phyloP scores from a whole-genome alignment of 1,140 invertebrate genomes.

The Frieseomelitta varia region DNA sequence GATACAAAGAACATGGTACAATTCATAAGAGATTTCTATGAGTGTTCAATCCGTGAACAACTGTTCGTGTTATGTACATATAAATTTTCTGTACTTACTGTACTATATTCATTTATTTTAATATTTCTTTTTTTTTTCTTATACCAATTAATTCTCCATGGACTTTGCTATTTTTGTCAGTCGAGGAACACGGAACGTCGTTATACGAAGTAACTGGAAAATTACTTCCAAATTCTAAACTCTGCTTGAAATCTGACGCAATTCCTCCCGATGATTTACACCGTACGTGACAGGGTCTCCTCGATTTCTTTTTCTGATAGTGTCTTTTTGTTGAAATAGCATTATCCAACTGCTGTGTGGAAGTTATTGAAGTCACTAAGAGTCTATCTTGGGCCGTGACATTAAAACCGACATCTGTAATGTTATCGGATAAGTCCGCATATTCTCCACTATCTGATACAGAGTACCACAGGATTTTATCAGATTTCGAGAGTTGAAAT shows the following conservation, averaged over 20 bases:
- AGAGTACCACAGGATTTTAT: background rate
- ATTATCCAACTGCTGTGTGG: background rate
- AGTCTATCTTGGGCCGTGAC: background rate
- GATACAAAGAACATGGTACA: no score
- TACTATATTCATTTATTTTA: background rate
- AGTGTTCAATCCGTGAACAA: background rate
- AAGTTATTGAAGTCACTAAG: slow-evolving; percentile 10
- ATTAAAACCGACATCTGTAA: background rate
- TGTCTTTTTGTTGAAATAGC: no score
- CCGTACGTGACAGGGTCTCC: background rate
- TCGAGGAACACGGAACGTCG: background rate
- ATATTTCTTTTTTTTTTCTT: background rate
- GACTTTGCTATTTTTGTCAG: background rate
- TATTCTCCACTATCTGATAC: slow-evolving; percentile 16
- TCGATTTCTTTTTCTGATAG: background rate
- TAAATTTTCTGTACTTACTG: background rate
- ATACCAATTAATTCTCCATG: background rate
- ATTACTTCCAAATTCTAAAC: background rate
- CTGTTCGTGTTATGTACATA: background rate
- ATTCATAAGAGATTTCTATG: background rate
- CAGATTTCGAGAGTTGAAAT: background rate
- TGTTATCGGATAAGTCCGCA: slow-evolving; percentile 19
- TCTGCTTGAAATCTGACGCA: background rate
- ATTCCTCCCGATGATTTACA: background rate
- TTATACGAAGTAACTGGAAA: background rate